phyloP scores from a whole-genome alignment of 2,797 vertebrate species.

The Hypotaenidia philippensis region DNA sequence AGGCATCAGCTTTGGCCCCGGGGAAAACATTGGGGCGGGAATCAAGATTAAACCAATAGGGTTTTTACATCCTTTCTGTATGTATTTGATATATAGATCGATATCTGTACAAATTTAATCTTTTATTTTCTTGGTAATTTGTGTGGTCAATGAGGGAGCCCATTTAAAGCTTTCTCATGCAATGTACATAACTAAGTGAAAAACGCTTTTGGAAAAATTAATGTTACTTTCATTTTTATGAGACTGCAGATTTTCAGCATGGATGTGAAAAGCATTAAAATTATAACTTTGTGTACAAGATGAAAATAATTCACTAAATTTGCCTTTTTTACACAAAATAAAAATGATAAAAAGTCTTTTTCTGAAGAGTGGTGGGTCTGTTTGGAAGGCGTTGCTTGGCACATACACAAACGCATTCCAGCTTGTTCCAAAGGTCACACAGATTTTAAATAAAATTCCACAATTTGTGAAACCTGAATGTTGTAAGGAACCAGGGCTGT shows the following conservation, averaged over 20 bases:
- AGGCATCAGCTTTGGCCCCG: conserved; percentile 85
- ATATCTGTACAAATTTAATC: conserved; percentile 95
- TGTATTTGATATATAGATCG: conserved; percentile 89
- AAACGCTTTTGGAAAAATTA: conserved; percentile 82
- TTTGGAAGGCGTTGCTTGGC: background rate
- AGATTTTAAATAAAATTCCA: background rate
- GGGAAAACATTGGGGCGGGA: conserved; percentile 79
- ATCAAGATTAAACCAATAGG: conserved; percentile 84
- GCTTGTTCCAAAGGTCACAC: background rate
- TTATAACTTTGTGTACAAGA: conserved; percentile 90
- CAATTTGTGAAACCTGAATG: rapidly evolving
- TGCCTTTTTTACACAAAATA: conserved; percentile 98
- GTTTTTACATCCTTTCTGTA: conserved; percentile 90
- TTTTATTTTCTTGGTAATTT: conserved; percentile 94
- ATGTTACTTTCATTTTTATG: conserved; percentile 93
- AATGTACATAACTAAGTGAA: conserved; percentile 92
- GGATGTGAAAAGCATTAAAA: conserved; percentile 96
- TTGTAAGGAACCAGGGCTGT: background rate
- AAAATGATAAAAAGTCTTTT: conserved; percentile 79
- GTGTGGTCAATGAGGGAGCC: conserved; percentile 88
- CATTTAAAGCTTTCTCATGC: conserved; percentile 89
- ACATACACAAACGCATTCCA: rapidly evolving
- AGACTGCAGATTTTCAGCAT: conserved; percentile 93
- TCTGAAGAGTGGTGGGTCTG: background rate
- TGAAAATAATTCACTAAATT: conserved; percentile 91